Evolutionary conservation across 2,113 vertebrate genomes (phyloP), one percentile per base, ranked within the genome.

Genomic region (Hypanus sabinus): DNA sequence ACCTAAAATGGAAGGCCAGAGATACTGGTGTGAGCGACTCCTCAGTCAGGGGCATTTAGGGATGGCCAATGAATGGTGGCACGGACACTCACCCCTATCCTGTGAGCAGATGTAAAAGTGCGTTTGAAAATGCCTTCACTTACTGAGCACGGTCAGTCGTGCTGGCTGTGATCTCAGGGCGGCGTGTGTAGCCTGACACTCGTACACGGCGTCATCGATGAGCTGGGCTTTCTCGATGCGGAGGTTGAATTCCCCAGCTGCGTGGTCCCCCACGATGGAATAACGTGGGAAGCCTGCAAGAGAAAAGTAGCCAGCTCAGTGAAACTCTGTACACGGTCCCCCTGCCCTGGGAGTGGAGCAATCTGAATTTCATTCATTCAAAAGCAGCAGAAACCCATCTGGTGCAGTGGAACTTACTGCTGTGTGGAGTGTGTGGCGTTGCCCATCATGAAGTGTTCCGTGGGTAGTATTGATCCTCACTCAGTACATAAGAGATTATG

Each of bases 171-270:
- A 99, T 93, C 99, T 97, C 96, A 99, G 98, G 95, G 98, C 99
- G 0, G 98, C 98, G 94, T 99, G 98, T 95, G 99, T 99, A 93
- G 99, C 99, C 96, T 99, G 99, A 94, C 99, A 99, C 95, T 99
- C 99, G 0, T 99, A 99, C 94, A 98, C 96, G 0, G 99, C 98
- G 0, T 99, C 99, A 36, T 99, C 99, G 94, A 97, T 98, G 77
- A 99, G 97, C 95, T 99, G 99, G 0, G 98, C 99, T 16, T 97
- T 96, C 95, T 99, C 97, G 95, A 99, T 99, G 85, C 98, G 97
- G 96, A 99, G 94, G 96, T 99, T 98, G 95, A 99, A 98, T 93
- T 99, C 98, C 0, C 99, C 99, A 0, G 98, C 98, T 18, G 97
- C 96, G 30, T 98, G 98, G 96, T 99, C 98, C 22, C 99, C 99